Base-by-base conservation (phyloP, 2,797 vertebrate species). In the Chrysocyon brachyurus region DNA sequence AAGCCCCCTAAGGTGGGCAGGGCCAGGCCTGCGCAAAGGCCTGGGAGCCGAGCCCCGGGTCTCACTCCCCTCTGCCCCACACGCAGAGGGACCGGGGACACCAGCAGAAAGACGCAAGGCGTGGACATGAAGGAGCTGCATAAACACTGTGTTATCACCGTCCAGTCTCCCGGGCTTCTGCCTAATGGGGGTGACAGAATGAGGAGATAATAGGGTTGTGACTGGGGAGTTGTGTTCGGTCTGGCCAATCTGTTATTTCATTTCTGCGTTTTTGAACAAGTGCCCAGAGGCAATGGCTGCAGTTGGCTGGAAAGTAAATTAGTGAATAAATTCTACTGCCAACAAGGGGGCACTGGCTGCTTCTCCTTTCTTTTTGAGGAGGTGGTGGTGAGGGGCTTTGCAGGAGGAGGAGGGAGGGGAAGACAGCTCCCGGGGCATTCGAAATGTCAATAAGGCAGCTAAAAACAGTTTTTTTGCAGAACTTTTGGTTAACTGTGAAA, bases 221-320 rank as follows among this genome's bases (percentile, higher is more conserved):
- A 90, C 90, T 79, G 70, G 96, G 87, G 97, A 96, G 91, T 33
- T 84, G 72, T n/a, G 81, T 46, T 87, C 9, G 0, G 94, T 75
- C 96, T 96, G 70, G 96, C 88, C 96, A 89, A 97, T 96, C 91
- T 97, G 96, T 96, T 96, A 95, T 56, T 97, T 94, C 97, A 92
- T 96, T 96, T 97, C 92, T 91, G 85, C 3, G 1, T 88, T 97
- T 97, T 94, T 97, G 98, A 97, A 97, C 93, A 96, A 87, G 87
- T 31, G 97, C 93, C 97, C 97, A 96, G 96, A 97, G 96, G 95
- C 88, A 57, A 40, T 31, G 94, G 87, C 94, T 95, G 79, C 49
- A 96, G 93, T 91, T 90, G 88, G 93, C 95, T 96, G 86, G 64
- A 49, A 93, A 97, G 93, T 77, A 97, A 97, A 97, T 90, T 31